Evolutionary conservation across 1,140 invertebrate species (phyloP).

Genomic region (Lordiphosa mommai): DNA sequence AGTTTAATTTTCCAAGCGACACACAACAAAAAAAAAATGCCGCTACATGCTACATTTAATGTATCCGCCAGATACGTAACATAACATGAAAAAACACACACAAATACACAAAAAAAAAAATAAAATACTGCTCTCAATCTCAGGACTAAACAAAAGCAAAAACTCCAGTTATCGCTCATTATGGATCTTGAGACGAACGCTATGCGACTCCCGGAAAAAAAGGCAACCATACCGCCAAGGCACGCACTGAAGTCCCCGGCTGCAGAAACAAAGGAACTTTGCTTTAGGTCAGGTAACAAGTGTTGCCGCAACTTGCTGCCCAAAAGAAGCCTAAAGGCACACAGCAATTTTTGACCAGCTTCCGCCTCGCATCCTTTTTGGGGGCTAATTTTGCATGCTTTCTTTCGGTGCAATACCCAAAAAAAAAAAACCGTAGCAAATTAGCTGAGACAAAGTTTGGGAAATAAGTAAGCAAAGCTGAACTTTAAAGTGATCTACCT

Average conservation of each 20-base stretch:
- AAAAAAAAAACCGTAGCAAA: constrained; percentile 37
- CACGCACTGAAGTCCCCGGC: constrained; percentile 18
- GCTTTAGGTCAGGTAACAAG: constrained; percentile 47
- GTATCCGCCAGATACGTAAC: constrained; percentile 65
- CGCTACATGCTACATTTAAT: constrained; percentile 59
- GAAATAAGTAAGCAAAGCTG: constrained; percentile 14
- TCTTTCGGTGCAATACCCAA: constrained; percentile 17
- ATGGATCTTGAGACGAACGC: constrained; percentile 49
- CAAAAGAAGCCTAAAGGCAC: constrained; percentile 15
- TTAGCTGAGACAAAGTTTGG: constrained; percentile 32
- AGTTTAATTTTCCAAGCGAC: constrained; percentile 71
- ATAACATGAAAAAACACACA: constrained; percentile 20
- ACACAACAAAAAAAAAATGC: constrained; percentile 51
- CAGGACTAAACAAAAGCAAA: constrained; percentile 70
- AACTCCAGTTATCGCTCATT: constrained; percentile 74
- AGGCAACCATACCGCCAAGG: constrained; percentile 23
- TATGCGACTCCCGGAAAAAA: constrained; percentile 28
- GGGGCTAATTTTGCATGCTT: constrained; percentile 46
- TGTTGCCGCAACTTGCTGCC: constrained; percentile 48
- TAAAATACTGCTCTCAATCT: constrained; percentile 62
- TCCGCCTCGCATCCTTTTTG: constrained; percentile 66
- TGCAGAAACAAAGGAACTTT: constrained; percentile 35
- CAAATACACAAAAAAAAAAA: constrained; percentile 24
- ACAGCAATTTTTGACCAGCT: constrained; percentile 27
- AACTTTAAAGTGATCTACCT: constrained; percentile 17